Conservation (phyloP, 2,797 vertebrate genomes). For the Siniperca obscura region DNA sequence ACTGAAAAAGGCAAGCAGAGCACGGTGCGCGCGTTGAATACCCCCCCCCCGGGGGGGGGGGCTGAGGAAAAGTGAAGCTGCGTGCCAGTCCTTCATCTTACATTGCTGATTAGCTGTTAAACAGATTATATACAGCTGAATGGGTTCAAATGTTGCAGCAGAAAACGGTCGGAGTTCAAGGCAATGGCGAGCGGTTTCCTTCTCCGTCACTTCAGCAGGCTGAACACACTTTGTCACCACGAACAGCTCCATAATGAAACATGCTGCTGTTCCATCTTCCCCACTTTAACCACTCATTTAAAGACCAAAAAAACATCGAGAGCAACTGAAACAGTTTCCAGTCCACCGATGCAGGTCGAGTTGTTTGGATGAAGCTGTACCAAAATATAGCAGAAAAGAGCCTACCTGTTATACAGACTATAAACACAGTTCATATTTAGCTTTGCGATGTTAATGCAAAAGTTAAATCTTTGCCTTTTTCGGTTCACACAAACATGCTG, state of each 20-base stretch:
- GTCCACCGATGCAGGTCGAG: conserved; percentile 16
- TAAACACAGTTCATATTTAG: not conserved
- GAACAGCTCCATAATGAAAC: conserved; percentile 53
- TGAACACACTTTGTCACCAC: conserved; percentile 49
- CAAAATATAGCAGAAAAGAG: not conserved
- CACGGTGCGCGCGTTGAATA: conserved; percentile 80
- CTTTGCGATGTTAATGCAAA: not conserved
- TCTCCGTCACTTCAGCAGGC: conserved; percentile 51
- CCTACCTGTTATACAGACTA: not conserved
- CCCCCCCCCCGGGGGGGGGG: conserved; percentile 36
- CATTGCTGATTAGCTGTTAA: conserved; percentile 82
- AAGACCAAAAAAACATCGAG: not conserved
- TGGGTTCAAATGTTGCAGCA: conserved; percentile 73
- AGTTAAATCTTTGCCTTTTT: not conserved
- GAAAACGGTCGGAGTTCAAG: conserved; percentile 84
- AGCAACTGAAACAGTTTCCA: conserved; percentile 17
- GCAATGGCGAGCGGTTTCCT: conserved; percentile 89
- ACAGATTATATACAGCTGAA: conserved; percentile 76
- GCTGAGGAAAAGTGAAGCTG: conserved; percentile 66
- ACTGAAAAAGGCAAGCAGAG: conserved; percentile 77
- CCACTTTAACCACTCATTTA: conserved; percentile 15
- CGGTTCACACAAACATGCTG: conserved; percentile 10
- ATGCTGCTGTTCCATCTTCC: conserved; percentile 1
- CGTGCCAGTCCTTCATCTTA: conserved; percentile 79
- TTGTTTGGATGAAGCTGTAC: conserved; percentile 27